Evolutionary conservation across 1,140 invertebrate genomes (phyloP).

Genomic region (Drosophila teissieri): DNA sequence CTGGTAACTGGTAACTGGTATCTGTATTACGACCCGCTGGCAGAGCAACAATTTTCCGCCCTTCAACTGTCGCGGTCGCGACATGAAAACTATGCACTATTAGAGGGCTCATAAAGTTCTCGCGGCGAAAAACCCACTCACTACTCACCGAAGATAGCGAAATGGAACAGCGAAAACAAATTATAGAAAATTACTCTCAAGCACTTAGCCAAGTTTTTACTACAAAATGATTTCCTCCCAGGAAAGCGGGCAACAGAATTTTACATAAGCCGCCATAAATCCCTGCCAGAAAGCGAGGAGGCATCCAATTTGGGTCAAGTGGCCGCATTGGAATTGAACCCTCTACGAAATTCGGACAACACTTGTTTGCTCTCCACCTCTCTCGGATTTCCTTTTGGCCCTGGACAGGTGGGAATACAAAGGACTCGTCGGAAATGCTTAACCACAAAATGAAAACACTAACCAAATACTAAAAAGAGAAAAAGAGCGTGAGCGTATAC

Average conservation of each 20-base stretch:
- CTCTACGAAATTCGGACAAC: conserved; percentile 27
- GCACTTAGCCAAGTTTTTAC: conserved; percentile 10
- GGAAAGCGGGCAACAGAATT: not conserved
- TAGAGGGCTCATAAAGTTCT: conserved; percentile 38
- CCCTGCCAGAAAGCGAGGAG: conserved; percentile 30
- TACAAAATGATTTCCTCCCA: conserved; percentile 15
- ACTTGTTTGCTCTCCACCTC: conserved; percentile 31
- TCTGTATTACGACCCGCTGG: conserved; percentile 26
- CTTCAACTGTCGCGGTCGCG: conserved; percentile 26
- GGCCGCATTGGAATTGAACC: conserved; percentile 46
- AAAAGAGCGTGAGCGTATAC: conserved; percentile 6
- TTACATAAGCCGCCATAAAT: conserved; percentile 29
- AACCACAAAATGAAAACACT: conserved; percentile 20
- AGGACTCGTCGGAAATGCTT: conserved; percentile 31
- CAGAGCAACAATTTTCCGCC: conserved; percentile 74
- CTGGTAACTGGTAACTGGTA: conserved; percentile 5
- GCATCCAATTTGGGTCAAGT: conserved; percentile 70
- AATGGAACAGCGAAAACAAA: conserved; percentile 19
- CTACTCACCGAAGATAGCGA: not conserved
- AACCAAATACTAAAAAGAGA: conserved; percentile 8
- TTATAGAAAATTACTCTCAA: conserved; percentile 39
- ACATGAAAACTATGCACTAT: conserved; percentile 35
- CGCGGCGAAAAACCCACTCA: conserved; percentile 1
- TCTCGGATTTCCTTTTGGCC: conserved; percentile 8
- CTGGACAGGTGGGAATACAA: conserved; percentile 37